Percentiles rank a stretch among this genome's conserved stretches.
phyloP scores from a whole-genome alignment of 2,113 vertebrate species.

The Oplegnathus fasciatus region DNA sequence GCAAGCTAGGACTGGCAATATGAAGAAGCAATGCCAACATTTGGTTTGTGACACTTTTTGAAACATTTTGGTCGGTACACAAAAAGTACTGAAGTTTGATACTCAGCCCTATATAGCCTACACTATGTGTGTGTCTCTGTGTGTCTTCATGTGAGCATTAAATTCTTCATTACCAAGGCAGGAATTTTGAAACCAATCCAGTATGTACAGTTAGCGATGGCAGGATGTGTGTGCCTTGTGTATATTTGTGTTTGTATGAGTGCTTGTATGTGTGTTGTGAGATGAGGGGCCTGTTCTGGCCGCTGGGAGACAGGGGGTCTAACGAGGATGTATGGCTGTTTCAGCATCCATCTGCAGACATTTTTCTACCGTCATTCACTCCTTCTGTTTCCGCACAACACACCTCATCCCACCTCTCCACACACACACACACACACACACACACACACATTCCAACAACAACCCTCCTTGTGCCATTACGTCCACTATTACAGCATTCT shows the following conservation, averaged over 20 bases:
- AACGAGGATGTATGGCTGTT: slow-evolving; percentile 85
- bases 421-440: slow-evolving; percentile 38
- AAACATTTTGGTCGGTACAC: background rate
- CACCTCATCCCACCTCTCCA: slow-evolving; percentile 12
- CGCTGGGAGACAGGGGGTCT: slow-evolving; percentile 72
- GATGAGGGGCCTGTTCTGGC: slow-evolving; percentile 51
- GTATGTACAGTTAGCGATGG: slow-evolving; percentile 3
- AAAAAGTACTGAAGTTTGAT: background rate
- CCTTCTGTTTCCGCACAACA: slow-evolving; percentile 54
- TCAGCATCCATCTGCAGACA: slow-evolving; percentile 77
- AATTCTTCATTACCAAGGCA: background rate
- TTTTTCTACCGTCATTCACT: slow-evolving; percentile 80
- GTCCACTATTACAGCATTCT: slow-evolving; percentile 78
- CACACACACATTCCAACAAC: slow-evolving; percentile 49
- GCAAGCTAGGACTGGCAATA: background rate
- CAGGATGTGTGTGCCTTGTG: slow-evolving; percentile 17
- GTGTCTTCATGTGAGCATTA: background rate
- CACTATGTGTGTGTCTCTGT: background rate
- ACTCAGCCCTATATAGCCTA: no score
- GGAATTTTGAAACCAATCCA: slow-evolving; percentile 35
- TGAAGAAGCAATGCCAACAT: background rate
- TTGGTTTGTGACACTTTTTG: background rate
- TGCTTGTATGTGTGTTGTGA: slow-evolving; percentile 12
- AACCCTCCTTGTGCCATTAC: slow-evolving; percentile 73
- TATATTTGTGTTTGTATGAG: slow-evolving; percentile 22